phyloP scores from a whole-genome alignment of 2,797 vertebrate species.

The Bryconaethiops microstoma region DNA sequence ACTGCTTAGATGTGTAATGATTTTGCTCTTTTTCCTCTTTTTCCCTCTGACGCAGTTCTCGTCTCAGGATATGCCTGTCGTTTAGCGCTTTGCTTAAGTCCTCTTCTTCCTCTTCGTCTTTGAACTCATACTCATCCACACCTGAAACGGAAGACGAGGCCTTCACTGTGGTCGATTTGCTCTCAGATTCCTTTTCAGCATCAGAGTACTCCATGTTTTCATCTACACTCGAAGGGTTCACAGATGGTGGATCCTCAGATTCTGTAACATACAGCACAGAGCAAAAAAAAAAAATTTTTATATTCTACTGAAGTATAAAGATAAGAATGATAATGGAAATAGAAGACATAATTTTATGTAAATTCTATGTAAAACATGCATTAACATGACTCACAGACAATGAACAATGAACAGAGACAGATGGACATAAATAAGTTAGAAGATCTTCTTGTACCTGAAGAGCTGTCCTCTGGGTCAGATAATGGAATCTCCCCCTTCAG shows the following conservation, averaged over 20 bases:
- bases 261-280: constrained; percentile 74
- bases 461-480: constrained; percentile 93
- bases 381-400: neutral
- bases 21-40: constrained; percentile 86
- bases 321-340: neutral
- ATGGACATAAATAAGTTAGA: neutral
- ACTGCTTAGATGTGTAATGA: constrained; percentile 84
- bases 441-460: constrained; percentile 81
- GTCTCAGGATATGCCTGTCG: constrained; percentile 90
- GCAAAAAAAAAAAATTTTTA: neutral
- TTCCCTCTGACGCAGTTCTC: constrained; percentile 88
- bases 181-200: constrained; percentile 89
- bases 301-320: neutral
- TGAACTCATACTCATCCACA: constrained; percentile 98
- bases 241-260: constrained; percentile 92
- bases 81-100: constrained; percentile 92
- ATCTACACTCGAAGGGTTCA: constrained; percentile 95
- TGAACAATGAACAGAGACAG: neutral
- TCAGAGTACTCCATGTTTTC: constrained; percentile 93
- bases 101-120: constrained; percentile 90
- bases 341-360: neutral
- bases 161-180: constrained; percentile 83
- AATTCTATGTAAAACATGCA: neutral
- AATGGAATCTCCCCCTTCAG: constrained; percentile 91
- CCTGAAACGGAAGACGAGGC: constrained; percentile 82